Conservation (phyloP, 2,113 vertebrate genomes). For the Limanda limanda region DNA sequence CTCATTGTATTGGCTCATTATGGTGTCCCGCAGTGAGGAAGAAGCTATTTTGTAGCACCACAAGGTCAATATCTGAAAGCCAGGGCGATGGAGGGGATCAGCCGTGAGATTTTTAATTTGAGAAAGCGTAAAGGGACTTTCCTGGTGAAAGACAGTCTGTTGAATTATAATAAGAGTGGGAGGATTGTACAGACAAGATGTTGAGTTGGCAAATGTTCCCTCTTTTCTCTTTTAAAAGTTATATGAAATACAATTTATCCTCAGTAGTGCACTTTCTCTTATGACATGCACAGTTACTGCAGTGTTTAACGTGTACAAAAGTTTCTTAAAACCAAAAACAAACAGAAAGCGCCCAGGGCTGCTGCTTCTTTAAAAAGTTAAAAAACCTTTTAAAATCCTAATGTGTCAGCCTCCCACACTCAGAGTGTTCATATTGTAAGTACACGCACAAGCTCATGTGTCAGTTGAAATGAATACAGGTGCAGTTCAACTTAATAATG, state of each 20-base stretch:
- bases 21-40: conserved; percentile 78
- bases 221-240: conserved; percentile 14
- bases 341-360: background rate
- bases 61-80: conserved; percentile 81
- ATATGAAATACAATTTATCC: conserved; percentile 16
- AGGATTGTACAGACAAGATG: conserved; percentile 51
- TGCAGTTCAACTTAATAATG: conserved; percentile 28
- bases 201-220: conserved; percentile 36
- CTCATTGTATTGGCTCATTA: conserved; percentile 80
- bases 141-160: conserved; percentile 51
- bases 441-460: background rate
- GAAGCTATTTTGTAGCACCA: conserved; percentile 79
- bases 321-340: background rate
- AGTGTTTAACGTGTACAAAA: conserved; percentile 5
- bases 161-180: conserved; percentile 66
- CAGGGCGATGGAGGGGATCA: conserved; percentile 74
- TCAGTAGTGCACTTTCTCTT: background rate
- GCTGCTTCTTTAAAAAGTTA: background rate
- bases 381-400: background rate
- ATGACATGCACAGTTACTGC: background rate
- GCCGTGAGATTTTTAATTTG: conserved; percentile 75
- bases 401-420: conserved; percentile 6
- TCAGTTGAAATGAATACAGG: conserved; percentile 20
- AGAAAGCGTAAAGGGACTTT: conserved; percentile 70
- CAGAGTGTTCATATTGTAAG: background rate